Percentiles rank a stretch among this genome's conserved stretches.
Conservation (phyloP, 2,113 vertebrate species). For the Scomber scombrus region DNA sequence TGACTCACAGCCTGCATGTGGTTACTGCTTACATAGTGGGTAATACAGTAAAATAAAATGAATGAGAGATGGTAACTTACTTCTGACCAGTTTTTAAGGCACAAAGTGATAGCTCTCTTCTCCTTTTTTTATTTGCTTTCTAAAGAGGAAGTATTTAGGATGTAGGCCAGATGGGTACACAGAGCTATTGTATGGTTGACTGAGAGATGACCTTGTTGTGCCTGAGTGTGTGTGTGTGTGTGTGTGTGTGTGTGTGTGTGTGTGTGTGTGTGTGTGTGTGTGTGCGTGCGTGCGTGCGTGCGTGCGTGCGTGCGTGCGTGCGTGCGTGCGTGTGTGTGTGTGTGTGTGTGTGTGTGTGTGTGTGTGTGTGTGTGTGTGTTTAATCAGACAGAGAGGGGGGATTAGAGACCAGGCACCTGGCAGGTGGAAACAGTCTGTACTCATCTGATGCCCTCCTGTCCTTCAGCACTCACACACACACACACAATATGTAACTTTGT, state of each 20-base stretch:
- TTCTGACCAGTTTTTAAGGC: slow-evolving; percentile 22
- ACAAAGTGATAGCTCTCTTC: slow-evolving; percentile 24
- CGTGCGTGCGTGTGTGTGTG: slow-evolving; percentile 58
- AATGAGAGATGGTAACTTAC: background rate
- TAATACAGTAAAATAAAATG: background rate
- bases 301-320: too few relatives aligned
- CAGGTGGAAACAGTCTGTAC: slow-evolving; percentile 81
- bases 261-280: slow-evolving; percentile 62
- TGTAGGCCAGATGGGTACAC: slow-evolving; percentile 77
- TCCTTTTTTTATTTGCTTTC: slow-evolving; percentile 65
- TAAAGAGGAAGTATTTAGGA: slow-evolving; percentile 77
- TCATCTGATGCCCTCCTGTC: slow-evolving; percentile 79
- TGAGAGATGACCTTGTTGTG: slow-evolving; percentile 82
- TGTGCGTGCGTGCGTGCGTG: too few relatives aligned
- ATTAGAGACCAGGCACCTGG: slow-evolving; percentile 83
- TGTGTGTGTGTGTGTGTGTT: slow-evolving; percentile 72
- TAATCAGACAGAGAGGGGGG: slow-evolving; percentile 82
- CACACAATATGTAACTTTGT: slow-evolving; percentile 41
- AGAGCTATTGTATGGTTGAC: slow-evolving; percentile 79
- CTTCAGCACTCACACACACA: slow-evolving; percentile 33
- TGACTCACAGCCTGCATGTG: background rate
- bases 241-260: slow-evolving; percentile 71
- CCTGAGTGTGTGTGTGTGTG: slow-evolving; percentile 48
- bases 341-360: slow-evolving; percentile 66
- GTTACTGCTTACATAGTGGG: background rate